Evolutionary conservation across 2,113 vertebrate species (phyloP), one percentile per base, ranked within the genome.

Genomic region (Rhinoptilus africanus): DNA sequence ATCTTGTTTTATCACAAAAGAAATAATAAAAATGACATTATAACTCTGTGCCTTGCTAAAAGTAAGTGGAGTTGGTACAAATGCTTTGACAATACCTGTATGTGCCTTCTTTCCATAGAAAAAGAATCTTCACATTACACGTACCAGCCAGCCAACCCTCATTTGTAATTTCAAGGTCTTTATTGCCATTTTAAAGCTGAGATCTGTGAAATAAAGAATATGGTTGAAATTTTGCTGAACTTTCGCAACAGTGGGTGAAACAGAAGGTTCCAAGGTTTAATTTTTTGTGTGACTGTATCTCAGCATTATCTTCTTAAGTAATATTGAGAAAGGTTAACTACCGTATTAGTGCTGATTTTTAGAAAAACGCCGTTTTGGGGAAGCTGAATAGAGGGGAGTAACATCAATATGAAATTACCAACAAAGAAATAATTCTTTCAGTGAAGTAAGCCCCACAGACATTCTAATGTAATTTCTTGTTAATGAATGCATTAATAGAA

Each of bases 281-380:
- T 95, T 85, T 34, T 71, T 89, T 91, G 30, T 81, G 67, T 43
- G 47, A 47, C 41, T 76, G 22, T 82, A 73, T 89, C 43, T 75
- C 82, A n/a, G 20, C 18, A 93, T 95, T 93, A 94, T 75, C 78
- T 92, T 91, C 80, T 93, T 92, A 96, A 92, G 54, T 82, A 94
- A 93, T 85, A 96, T 39, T 84, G 72, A 93, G 78, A 97, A 97
- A 95, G 71, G 62, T 95, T 96, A 97, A 96, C 88, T 88, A 89
- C 67, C 18, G 1, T 62, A 95, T 95, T 96, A 96, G 75, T 35
- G 10, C 18, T 88, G 88, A 88, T 94, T 91, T 95, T 97, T 92
- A 83, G 53, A 81, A 93, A 94, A 96, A 81, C 2, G 2, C 82
- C 77, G 3, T 91, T 90, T 94, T 15, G 73, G 63, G 39, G 77